These are phyloP conservation scores for Drosophila burlai DNA, from an alignment of 1,140 invertebrate genomes.

Conservation along the genomic window DNA sequence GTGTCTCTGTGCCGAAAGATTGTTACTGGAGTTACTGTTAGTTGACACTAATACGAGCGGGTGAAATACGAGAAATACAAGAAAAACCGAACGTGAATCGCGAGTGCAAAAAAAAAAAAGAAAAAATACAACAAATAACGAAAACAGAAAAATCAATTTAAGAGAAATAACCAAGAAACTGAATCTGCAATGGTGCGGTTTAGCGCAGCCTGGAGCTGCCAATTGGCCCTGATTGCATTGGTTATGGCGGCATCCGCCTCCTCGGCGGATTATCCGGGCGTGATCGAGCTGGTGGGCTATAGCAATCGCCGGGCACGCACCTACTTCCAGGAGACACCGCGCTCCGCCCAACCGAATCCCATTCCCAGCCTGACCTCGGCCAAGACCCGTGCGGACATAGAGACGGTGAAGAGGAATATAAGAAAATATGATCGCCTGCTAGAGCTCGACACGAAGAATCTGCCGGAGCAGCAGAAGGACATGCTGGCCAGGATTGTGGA, in stretches of 20 bases:
- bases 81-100: constrained; percentile 47
- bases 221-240: constrained; percentile 52
- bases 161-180: constrained; percentile 12
- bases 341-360: constrained; percentile 7
- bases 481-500: constrained; percentile 84
- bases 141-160: constrained; percentile 8
- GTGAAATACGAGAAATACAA: constrained; percentile 47
- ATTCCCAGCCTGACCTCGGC: constrained; percentile 56
- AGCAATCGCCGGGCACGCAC: constrained; percentile 81
- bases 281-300: constrained; percentile 82
- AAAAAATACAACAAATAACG: constrained; percentile 9
- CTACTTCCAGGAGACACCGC: constrained; percentile 65
- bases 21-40: constrained; percentile 73
- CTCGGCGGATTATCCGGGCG: constrained; percentile 73
- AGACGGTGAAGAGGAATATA: constrained; percentile 81
- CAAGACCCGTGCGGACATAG: constrained; percentile 80
- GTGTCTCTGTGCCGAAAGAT: constrained; percentile 44
- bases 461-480: constrained; percentile 84
- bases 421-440: constrained; percentile 80
- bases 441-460: constrained; percentile 79
- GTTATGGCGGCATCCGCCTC: constrained; percentile 16
- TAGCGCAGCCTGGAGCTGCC: constrained; percentile 68
- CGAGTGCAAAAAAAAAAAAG: constrained; percentile 41
- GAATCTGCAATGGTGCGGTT: constrained; percentile 62
- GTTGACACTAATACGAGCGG: constrained; percentile 79